Conservation (phyloP, 2,888 invertebrate genomes). For the Koerneria pararmatus region DNA sequence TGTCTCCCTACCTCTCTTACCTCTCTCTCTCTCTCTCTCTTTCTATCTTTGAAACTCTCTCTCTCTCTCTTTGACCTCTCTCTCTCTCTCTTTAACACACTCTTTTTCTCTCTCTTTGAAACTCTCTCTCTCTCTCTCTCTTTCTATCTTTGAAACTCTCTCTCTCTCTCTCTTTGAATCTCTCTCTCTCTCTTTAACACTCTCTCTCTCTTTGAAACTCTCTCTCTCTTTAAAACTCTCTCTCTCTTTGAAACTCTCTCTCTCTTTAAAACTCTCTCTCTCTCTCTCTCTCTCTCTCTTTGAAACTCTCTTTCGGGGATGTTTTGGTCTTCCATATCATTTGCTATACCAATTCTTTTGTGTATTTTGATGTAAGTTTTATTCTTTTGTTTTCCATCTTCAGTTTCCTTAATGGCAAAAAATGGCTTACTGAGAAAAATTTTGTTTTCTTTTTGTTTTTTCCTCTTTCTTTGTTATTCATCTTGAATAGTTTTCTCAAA, state of each 20-base stretch:
- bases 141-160: too few relatives aligned
- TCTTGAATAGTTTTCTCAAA: too few relatives aligned
- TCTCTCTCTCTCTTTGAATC: not conserved
- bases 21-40: conserved; percentile 7
- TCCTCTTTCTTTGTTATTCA: too few relatives aligned
- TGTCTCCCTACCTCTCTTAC: not conserved
- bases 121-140: not conserved
- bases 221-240: conserved; percentile 1
- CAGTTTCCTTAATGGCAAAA: too few relatives aligned
- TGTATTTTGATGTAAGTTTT: too few relatives aligned
- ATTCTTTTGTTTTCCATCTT: too few relatives aligned
- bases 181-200: not conserved
- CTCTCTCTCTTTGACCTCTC: conserved; percentile 4
- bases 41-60: conserved; percentile 1
- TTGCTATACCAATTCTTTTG: too few relatives aligned
- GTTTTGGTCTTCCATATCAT: too few relatives aligned
- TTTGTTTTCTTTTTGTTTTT: too few relatives aligned
- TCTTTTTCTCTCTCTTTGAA: not conserved
- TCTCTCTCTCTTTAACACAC: too few relatives aligned
- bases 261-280: conserved; percentile 7
- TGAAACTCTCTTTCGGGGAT: not conserved
- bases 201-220: conserved; percentile 1
- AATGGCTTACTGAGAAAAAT: too few relatives aligned
- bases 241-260: not conserved
- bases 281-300: conserved; percentile 2